Conservation (phyloP, 2,113 vertebrate genomes). For the Puffinus mauretanicus region DNA sequence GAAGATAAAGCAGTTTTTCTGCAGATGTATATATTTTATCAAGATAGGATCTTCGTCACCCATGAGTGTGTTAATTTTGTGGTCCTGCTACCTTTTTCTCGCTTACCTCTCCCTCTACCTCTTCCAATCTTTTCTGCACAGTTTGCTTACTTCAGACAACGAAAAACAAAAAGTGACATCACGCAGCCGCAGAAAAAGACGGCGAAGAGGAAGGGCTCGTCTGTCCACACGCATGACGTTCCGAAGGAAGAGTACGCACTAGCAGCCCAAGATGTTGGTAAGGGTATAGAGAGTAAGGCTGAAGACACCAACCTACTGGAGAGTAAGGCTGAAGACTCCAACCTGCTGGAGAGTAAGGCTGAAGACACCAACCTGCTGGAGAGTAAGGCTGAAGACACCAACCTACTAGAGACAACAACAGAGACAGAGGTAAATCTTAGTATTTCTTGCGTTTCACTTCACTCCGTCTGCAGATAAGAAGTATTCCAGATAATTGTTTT, state of each 20-base stretch:
- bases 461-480: rapidly evolving
- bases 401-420: not conserved
- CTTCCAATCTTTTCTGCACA: conserved; percentile 74
- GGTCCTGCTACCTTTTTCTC: conserved; percentile 76
- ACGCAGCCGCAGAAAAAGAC: conserved; percentile 75
- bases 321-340: not conserved
- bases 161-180: conserved; percentile 73
- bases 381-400: not conserved
- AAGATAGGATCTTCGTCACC: not conserved
- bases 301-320: not conserved
- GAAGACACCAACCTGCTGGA: not conserved
- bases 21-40: conserved; percentile 10
- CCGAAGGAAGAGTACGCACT: conserved; percentile 65
- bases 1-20: not conserved
- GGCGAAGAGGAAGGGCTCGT: conserved; percentile 76
- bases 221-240: conserved; percentile 71
- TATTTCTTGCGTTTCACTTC: not conserved
- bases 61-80: conserved; percentile 64
- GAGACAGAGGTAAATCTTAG: conserved; percentile 37
- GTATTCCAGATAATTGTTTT: not conserved
- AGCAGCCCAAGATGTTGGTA: not conserved
- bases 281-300: not conserved
- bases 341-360: not conserved
- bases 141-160: conserved; percentile 80
- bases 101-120: conserved; percentile 76